Evolutionary conservation across 2,888 invertebrate species (phyloP), one percentile per base, ranked within the genome.

Genomic region (Brachylomia viminalis): DNA sequence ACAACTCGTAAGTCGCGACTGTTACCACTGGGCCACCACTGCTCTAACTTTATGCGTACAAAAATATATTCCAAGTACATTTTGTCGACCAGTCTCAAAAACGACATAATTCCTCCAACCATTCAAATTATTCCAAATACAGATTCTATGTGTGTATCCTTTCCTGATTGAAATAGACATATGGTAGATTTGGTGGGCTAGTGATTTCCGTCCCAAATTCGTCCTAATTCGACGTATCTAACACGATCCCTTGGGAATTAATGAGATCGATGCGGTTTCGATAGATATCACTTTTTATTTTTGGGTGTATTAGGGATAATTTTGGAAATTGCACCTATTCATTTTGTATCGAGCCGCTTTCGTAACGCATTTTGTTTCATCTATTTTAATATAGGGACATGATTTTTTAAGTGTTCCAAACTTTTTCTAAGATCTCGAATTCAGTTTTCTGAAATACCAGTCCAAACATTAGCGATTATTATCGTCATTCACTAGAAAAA

Each of bases 191-290:
- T 90, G 86, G 69, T 86, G 75, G 86, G 87, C 84, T 87, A 88
- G 85, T 91, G 93, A 92, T 92, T 94, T 94, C 94, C 94, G 93
- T 92, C 90, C 92, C 90, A 81, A 90, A 89, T 88, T 88, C 87
- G 76, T 88, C 87, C 89, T 94, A 94, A 94, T 93, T 89, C 88
- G 92, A 93, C 93, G 94, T 94, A 89, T 90, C 93, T 94, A 94
- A 94, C 93, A 92, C 87, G 89, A 89, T 87, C 92, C 91, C 90
- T 91, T 89, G 88, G 84, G 87, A 88, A 84, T 90, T 92, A 92
- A 92, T 92, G 91, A 92, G 91, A 92, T 92, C 86, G 91, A 89
- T 92, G 91, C 87, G 91, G 90, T 90, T 91, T 88, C 82, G 78
- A 89, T 89, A 61, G 70, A 77, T 72, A 71, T 56, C 86, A 86